Conservation (phyloP, 92 coral and sea anemone species). For the Bergia puertoricense region DNA sequence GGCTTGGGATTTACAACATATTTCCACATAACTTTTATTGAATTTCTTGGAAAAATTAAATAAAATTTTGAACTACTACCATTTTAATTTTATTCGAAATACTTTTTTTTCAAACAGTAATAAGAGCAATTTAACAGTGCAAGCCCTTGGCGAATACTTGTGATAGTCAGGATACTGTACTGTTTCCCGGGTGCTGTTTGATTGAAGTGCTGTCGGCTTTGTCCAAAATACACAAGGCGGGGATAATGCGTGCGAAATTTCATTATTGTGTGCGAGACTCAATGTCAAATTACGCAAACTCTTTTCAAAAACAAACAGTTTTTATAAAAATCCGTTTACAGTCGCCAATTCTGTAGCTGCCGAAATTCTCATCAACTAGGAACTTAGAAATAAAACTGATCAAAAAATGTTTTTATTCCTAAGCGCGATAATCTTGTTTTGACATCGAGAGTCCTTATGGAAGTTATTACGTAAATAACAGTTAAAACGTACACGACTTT, state of each 20-base stretch:
- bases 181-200: constrained; percentile 19
- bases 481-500: background rate
- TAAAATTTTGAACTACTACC: background rate
- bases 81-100: background rate
- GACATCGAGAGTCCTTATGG: too few relatives aligned
- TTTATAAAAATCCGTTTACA: background rate
- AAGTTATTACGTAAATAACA: too few relatives aligned
- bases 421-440: background rate
- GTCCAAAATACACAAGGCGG: background rate
- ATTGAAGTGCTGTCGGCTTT: background rate
- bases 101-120: background rate
- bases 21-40: background rate
- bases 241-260: background rate
- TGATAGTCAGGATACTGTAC: background rate
- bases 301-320: background rate
- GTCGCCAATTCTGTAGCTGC: background rate
- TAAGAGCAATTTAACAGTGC: background rate
- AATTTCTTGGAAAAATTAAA: background rate
- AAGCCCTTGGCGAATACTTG: constrained; percentile 6
- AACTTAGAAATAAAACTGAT: background rate
- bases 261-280: background rate
- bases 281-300: background rate
- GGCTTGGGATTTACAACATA: background rate
- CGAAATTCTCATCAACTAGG: background rate
- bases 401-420: too few relatives aligned